Percentiles rank a stretch among this genome's conserved stretches.
phyloP scores from a whole-genome alignment of 2,888 invertebrate species.

The Drosophila percnosoma region DNA sequence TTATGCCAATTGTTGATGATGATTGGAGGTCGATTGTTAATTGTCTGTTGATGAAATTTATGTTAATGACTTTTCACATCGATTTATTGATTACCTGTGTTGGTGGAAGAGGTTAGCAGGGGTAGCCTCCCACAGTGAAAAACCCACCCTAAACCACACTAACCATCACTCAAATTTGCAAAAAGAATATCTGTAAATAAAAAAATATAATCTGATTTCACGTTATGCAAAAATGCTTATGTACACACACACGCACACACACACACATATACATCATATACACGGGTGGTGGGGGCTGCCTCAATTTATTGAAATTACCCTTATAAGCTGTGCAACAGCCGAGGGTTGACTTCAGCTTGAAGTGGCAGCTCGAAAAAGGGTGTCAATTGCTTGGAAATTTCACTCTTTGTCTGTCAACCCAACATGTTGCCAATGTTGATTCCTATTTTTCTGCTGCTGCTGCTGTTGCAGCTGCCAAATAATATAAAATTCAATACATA shows the following conservation, averaged over 20 bases:
- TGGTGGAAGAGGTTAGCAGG: background rate
- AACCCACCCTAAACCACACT: conserved; percentile 32
- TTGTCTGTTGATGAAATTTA: conserved; percentile 73
- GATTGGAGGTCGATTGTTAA: conserved; percentile 75
- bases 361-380: conserved; percentile 69
- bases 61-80: conserved; percentile 74
- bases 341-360: conserved; percentile 58
- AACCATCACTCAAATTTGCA: conserved; percentile 40
- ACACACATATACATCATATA: background rate
- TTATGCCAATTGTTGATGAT: conserved; percentile 77
- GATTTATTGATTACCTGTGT: conserved; percentile 67
- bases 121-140: conserved; percentile 2
- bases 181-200: conserved; percentile 13
- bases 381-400: conserved; percentile 76
- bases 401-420: conserved; percentile 73
- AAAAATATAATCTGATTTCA: conserved; percentile 66
- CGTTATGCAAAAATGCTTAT: conserved; percentile 63
- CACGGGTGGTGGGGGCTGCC: conserved; percentile 14
- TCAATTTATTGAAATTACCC: conserved; percentile 79
- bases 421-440: conserved; percentile 79
- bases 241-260: conserved; percentile 16
- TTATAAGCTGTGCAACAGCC: conserved; percentile 52
- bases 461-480: conserved; percentile 55
- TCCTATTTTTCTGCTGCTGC: conserved; percentile 31
- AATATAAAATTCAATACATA: conserved; percentile 62